Conservation (phyloP, 2,797 vertebrate species). For the Centropyge bicolor region DNA sequence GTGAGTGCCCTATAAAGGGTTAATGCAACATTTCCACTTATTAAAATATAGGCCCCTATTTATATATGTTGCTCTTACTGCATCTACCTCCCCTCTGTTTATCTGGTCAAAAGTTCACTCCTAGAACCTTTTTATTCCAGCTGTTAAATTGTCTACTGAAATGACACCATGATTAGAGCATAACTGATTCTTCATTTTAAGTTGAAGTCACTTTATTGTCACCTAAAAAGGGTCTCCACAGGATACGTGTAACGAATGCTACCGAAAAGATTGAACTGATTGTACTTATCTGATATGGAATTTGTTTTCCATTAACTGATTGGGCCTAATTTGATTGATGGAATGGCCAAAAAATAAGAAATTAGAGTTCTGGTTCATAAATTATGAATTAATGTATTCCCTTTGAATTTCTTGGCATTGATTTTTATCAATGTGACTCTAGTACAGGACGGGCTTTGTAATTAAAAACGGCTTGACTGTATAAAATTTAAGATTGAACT, state of each 20-base stretch:
- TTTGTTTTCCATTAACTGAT: constrained; percentile 32
- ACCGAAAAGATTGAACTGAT: constrained; percentile 33
- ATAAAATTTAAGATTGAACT: constrained; percentile 13
- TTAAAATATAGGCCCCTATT: constrained; percentile 41
- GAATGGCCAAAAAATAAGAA: constrained; percentile 18
- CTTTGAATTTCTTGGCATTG: constrained; percentile 18
- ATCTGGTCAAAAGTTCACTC: constrained; percentile 45
- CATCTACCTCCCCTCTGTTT: constrained; percentile 64
- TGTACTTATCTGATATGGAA: constrained; percentile 27
- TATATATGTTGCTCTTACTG: constrained; percentile 49
- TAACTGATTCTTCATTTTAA: constrained; percentile 54
- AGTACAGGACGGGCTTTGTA: constrained; percentile 12
- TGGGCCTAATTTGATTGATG: constrained; percentile 28
- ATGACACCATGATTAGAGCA: constrained; percentile 26
- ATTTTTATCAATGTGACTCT: constrained; percentile 10
- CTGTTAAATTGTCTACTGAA: constrained; percentile 37
- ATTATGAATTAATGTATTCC: constrained; percentile 15
- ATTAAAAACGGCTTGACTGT: constrained; percentile 15
- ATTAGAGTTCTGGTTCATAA: constrained; percentile 1
- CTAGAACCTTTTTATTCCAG: constrained; percentile 25
- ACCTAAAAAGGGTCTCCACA: constrained; percentile 49
- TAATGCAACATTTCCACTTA: constrained; percentile 70
- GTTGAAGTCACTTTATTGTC: constrained; percentile 63
- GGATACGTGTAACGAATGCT: constrained; percentile 29
- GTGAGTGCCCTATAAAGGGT: too few species aligned